Percentiles rank a stretch among this genome's conserved stretches.
These are phyloP conservation scores for Lamproptera curius DNA, from an alignment of 2,888 invertebrate species.

Conservation along the genomic window DNA sequence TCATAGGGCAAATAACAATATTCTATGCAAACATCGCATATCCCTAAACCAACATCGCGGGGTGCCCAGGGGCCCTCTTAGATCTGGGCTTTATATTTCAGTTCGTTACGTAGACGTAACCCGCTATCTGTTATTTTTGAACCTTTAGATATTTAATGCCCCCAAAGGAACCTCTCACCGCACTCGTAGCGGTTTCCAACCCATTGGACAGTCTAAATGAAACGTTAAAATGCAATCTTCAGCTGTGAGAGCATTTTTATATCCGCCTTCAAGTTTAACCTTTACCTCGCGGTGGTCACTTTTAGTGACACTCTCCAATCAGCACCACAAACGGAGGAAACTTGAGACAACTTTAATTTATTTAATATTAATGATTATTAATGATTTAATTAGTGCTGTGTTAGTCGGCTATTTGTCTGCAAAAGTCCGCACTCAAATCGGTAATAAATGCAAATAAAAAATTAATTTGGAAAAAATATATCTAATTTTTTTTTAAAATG, in stretches of 20 bases:
- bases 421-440: no score
- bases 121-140: slow-evolving; percentile 73
- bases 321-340: no score
- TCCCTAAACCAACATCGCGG: slow-evolving; percentile 60
- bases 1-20: slow-evolving; percentile 72
- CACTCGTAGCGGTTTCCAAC: slow-evolving; percentile 59
- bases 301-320: no score
- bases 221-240: slow-evolving; percentile 61
- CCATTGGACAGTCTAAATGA: slow-evolving; percentile 63
- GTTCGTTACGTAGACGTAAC: slow-evolving; percentile 53
- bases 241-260: slow-evolving; percentile 38
- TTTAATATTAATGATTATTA: no score
- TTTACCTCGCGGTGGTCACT: no score
- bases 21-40: slow-evolving; percentile 70
- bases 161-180: slow-evolving; percentile 50
- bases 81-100: slow-evolving; percentile 53
- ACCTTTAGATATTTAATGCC: slow-evolving; percentile 71
- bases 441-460: no score
- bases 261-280: no score
- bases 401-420: no score
- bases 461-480: no score
- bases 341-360: no score
- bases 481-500: no score
- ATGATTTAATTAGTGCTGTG: no score
- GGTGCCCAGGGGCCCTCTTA: slow-evolving; percentile 51